A percentile compares a stretch with the other conserved stretches of the same genome.
Conservation (phyloP, 2,888 invertebrate genomes). For the Drosophila buzzatii region DNA sequence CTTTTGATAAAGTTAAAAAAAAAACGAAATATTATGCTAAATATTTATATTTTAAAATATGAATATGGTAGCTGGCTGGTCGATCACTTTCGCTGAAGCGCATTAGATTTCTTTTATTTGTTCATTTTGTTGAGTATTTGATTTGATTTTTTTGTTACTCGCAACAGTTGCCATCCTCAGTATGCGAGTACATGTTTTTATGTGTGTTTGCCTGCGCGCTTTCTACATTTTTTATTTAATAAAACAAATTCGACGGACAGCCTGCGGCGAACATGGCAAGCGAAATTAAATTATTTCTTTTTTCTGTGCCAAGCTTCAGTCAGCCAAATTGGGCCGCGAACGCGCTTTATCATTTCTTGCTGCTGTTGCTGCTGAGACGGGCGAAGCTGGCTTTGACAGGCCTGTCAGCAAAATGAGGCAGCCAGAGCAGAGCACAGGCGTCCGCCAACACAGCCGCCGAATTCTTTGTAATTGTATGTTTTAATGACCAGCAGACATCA, state of each 20-base stretch:
- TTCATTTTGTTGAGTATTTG: constrained; percentile 73
- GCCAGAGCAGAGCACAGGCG: neutral
- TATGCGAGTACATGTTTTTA: constrained; percentile 24
- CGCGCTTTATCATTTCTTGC: constrained; percentile 73
- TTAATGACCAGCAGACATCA: constrained; percentile 66
- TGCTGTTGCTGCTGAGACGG: constrained; percentile 61
- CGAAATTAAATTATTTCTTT: constrained; percentile 78
- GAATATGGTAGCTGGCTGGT: neutral
- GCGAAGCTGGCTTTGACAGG: constrained; percentile 63
- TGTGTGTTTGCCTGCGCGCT: constrained; percentile 27
- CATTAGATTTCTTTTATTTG: constrained; percentile 53
- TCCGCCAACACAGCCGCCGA: constrained; percentile 8
- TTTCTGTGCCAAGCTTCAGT: constrained; percentile 45
- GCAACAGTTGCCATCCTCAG: constrained; percentile 28
- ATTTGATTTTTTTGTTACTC: constrained; percentile 66
- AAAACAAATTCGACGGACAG: constrained; percentile 76
- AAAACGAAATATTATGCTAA: neutral
- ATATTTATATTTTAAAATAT: neutral
- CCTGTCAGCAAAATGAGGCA: constrained; percentile 51
- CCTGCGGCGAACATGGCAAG: constrained; percentile 78
- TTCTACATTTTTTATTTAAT: constrained; percentile 77
- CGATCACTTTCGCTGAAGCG: neutral
- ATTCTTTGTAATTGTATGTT: constrained; percentile 53
- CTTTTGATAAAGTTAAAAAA: no score
- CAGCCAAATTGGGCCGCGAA: constrained; percentile 64